Base-by-base conservation (phyloP, 2,113 vertebrate genomes). In the Psettodes erumei region DNA sequence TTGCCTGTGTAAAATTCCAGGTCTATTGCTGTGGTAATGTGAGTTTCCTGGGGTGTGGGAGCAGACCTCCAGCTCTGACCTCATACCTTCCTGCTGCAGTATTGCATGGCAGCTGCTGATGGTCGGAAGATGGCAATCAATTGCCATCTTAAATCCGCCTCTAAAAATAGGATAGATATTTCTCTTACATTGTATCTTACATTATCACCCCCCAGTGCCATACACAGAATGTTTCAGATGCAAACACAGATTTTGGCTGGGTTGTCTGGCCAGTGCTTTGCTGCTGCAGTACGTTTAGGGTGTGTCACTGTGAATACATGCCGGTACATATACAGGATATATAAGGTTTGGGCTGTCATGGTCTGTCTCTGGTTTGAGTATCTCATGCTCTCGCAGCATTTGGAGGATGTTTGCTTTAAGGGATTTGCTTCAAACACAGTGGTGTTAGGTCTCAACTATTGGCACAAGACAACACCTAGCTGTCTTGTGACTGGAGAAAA, bases 241-340 rank as follows among this genome's bases (percentile, higher is more conserved):
- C 7, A 25, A 8, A 19, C 16, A 23, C 25, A 54, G 42, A 38
- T 47, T 79, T 53, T 48, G 51, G 35, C 70, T 56, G 5, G n/a
- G 10, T 56, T 76, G 70, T 63, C 65, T 75, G 6, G 16, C 23
- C 19, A 5, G 21, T 28, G 48, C 32, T 55, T 71, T 77, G 37
- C 68, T 75, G 32, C 42, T n/a, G n/a, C n/a, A n/a, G 37, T 43
- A 10, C 35, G n/a, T 63, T 82, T 38, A 35, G 79, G 88, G 88
- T 35, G 85, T 88, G 89, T 61, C 76, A 7, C 60, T 69, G n/a
- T n/a, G 35, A 30, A 81, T 87, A n/a, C n/a, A n/a, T n/a, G n/a
- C 79, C 77, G 75, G 82, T 37, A 61, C n/a, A 71, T 33, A 8
- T 43, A 69, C 67, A 82, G 83, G 85, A 87, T 86, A 64, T 85